Evolutionary conservation across 2,797 vertebrate species (phyloP).

Genomic region (Oryzias dopingdopingensis): DNA sequence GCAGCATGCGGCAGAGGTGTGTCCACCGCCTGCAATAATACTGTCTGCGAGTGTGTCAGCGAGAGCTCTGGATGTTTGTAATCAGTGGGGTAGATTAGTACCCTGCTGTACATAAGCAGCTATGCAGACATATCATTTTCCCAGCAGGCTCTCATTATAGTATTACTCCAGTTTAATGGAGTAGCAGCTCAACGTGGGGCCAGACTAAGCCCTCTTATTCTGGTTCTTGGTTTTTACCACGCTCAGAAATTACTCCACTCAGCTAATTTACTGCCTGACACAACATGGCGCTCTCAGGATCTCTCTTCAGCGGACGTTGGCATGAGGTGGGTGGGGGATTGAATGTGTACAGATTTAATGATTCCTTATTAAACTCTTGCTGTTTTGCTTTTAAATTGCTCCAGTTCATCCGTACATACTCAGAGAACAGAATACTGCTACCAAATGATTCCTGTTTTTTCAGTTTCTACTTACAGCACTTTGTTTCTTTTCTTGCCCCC

Average conservation of each 20-base stretch:
- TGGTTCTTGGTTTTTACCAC: slow-evolving; percentile 57
- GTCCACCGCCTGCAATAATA: slow-evolving; percentile 53
- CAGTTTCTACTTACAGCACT: slow-evolving; percentile 46
- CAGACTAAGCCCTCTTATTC: slow-evolving; percentile 62
- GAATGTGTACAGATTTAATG: slow-evolving; percentile 38
- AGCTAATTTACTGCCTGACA: slow-evolving; percentile 52
- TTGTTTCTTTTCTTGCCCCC: slow-evolving; percentile 56
- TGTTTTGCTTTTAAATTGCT: slow-evolving; percentile 42
- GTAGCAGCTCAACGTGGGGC: slow-evolving; percentile 58
- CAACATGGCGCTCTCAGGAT: slow-evolving; percentile 19
- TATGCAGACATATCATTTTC: slow-evolving; percentile 76
- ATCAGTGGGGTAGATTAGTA: slow-evolving; percentile 79
- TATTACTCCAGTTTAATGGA: slow-evolving; percentile 66
- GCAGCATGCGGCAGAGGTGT: slow-evolving; percentile 59
- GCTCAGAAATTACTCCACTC: slow-evolving; percentile 50
- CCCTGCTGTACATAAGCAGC: slow-evolving; percentile 68
- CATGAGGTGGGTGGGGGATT: slow-evolving; percentile 1
- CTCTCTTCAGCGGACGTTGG: slow-evolving; percentile 8
- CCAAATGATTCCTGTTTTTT: slow-evolving; percentile 35
- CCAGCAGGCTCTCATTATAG: slow-evolving; percentile 77
- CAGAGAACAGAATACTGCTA: slow-evolving; percentile 40
- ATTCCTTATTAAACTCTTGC: slow-evolving; percentile 47
- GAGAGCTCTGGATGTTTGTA: slow-evolving; percentile 69
- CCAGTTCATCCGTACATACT: slow-evolving; percentile 35
- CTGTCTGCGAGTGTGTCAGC: slow-evolving; percentile 52